A percentile compares a stretch with the other conserved stretches of the same genome.
Evolutionary conservation across 2,113 vertebrate species (phyloP).

Genomic region (Sclerurus mexicanus): DNA sequence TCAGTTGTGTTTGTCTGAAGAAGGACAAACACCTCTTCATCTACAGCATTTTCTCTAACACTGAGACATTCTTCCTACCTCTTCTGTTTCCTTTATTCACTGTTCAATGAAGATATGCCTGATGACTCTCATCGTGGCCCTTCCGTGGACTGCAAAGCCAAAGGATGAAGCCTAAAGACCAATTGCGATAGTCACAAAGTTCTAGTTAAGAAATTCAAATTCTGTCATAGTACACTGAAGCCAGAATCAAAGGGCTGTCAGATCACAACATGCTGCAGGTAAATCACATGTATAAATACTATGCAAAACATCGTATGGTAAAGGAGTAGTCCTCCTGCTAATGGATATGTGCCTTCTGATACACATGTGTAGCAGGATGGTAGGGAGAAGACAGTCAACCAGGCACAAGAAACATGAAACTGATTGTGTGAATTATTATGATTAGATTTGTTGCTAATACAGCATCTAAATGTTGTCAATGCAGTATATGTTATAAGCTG

Average conservation of each 20-base stretch:
- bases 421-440: not conserved
- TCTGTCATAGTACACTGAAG: not conserved
- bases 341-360: not conserved
- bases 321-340: not conserved
- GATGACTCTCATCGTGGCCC: fast-evolving
- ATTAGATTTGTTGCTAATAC: not conserved
- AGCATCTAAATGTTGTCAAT: not conserved
- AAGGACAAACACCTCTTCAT: not conserved
- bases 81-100: not conserved
- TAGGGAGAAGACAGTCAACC: not conserved
- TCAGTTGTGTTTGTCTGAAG: not conserved
- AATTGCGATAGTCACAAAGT: not conserved
- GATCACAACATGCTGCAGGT: not conserved
- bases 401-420: not conserved
- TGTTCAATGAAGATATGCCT: not conserved
- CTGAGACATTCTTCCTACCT: not conserved
- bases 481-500: not conserved
- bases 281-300: not conserved
- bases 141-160: not conserved
- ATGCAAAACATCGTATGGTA: not conserved
- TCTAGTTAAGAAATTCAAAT: not conserved
- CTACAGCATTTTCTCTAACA: not conserved
- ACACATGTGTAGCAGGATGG: not conserved
- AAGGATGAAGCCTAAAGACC: not conserved
- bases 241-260: not conserved